Base-by-base conservation (phyloP, 2,888 invertebrate species). In the Napeogenes inachia region DNA sequence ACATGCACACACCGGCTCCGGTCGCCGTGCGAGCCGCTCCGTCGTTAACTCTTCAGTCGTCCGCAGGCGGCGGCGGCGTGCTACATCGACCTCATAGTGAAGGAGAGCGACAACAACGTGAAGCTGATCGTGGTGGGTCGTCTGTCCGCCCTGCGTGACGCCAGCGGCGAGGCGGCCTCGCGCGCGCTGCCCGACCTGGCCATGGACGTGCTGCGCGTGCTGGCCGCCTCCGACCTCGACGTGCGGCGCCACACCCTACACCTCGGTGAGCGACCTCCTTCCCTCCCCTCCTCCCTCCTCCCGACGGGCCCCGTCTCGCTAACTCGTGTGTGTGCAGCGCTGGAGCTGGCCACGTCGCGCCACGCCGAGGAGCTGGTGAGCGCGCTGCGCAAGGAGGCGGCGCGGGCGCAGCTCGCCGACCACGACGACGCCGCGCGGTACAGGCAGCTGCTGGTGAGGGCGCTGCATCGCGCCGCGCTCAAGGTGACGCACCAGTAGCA, bases 71-170 rank as follows among this genome's bases (percentile, higher is more conserved):
- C 99, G 0, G 99, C 99, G 2, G 95, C 96, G 47, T 98, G 99
- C 85, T 99, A 99, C 89, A 99, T 99, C 77, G 99, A 99, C 80
- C 90, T 99, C 71, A 98, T 99, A 66, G 96, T 99, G n/a, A 99
- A 99, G 85, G 99, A 99, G 84, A 98, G 98, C 85, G 99, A 99
- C 86, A 99, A 99, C 90, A 99, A 99, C 91, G 99, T 99, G 13
- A 99, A 99, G 90, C 91, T 99, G 63, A 99, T 99, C 73, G 99
- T 99, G 8, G 91, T 99, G 75, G 99, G 98, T 76, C 94, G 99
- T 30, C 91, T 99, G 68, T 95, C 97, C 70, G 96, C 96, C 2
- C 92, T 99, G 81, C 95, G 95, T 68, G 92, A 93, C 58, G 96
- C 96, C 82, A 98, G 97, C 76, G 94, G 96, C 69, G 96, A 97